Evolutionary conservation across 2,113 vertebrate species (phyloP).

Genomic region (Heteronetta atricapilla): DNA sequence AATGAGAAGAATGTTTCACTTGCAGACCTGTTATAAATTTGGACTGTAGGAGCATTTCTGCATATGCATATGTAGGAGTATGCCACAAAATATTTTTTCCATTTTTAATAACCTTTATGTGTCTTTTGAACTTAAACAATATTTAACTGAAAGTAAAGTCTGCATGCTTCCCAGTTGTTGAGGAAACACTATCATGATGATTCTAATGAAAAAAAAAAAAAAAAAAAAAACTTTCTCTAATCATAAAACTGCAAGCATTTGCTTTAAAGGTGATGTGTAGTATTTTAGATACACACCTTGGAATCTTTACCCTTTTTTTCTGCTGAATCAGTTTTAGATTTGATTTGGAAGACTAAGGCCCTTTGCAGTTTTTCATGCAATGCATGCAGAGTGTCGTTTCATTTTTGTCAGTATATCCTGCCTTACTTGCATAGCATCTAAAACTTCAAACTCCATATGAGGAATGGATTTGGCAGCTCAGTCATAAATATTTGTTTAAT

Average conservation of each 20-base stretch:
- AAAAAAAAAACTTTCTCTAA: neutral
- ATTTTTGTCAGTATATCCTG: neutral
- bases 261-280: neutral
- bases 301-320: neutral
- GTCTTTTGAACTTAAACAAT: neutral
- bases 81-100: neutral
- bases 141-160: neutral
- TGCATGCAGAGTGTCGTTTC: neutral
- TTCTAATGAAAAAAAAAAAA: neutral
- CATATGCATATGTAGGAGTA: neutral
- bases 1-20: neutral
- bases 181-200: neutral
- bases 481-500: neutral
- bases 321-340: neutral
- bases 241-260: neutral
- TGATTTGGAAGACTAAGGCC: neutral
- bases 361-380: neutral
- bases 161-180: slow-evolving; percentile 5
- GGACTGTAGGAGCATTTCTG: slow-evolving; percentile 6
- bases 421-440: neutral
- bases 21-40: neutral
- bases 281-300: neutral
- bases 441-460: neutral
- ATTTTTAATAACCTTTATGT: neutral
- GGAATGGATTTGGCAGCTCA: neutral